These are phyloP conservation scores for Coreius guichenoti DNA, from an alignment of 2,797 vertebrate genomes.

Conservation along the genomic window DNA sequence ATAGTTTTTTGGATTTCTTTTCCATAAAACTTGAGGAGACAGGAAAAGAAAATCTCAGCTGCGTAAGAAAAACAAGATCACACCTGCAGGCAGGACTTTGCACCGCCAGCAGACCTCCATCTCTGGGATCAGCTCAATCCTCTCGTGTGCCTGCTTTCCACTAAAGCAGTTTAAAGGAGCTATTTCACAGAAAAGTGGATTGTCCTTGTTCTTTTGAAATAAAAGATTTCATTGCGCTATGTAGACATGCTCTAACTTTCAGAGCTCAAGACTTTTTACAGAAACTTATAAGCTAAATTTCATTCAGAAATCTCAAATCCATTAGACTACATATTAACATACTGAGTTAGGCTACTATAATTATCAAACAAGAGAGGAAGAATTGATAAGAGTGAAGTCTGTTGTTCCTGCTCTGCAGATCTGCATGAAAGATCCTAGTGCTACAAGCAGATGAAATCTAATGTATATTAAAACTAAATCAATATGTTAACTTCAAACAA, in stretches of 20 bases:
- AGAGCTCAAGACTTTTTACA: neutral
- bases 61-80: constrained; percentile 21
- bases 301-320: neutral
- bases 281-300: neutral
- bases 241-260: neutral
- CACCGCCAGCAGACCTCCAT: neutral
- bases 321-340: constrained; percentile 3
- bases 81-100: constrained; percentile 16
- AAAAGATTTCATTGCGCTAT: neutral
- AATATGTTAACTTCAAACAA: neutral
- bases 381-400: neutral
- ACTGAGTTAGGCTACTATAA: neutral
- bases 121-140: constrained; percentile 9
- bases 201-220: neutral
- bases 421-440: neutral
- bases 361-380: constrained; percentile 4
- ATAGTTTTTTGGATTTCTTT: constrained; percentile 4
- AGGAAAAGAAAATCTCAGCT: constrained; percentile 29
- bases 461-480: neutral
- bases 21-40: constrained; percentile 10
- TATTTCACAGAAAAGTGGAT: neutral
- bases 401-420: neutral
- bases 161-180: neutral
- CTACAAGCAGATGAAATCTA: neutral
- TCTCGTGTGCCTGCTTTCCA: neutral